Conservation (phyloP, 2,888 invertebrate genomes). For the Camponotus fellah region DNA sequence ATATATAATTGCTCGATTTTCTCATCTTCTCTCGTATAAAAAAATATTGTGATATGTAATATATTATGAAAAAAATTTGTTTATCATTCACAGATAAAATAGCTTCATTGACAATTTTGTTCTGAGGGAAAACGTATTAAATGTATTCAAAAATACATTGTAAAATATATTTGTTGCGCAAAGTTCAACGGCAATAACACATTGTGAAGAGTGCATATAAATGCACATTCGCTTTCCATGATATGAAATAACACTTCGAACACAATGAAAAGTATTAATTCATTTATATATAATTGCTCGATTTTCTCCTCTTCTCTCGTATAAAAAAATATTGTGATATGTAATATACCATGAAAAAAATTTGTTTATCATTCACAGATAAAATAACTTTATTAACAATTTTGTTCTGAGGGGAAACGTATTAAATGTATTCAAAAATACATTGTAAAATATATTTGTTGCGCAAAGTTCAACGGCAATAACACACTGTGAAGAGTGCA, state of each 20-base stretch:
- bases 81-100: not conserved
- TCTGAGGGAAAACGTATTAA: not conserved
- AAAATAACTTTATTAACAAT: not conserved
- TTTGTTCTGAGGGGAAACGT: not conserved
- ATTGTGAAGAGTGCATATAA: not conserved
- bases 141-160: not conserved
- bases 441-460: not conserved
- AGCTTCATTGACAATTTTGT: not conserved
- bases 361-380: not conserved
- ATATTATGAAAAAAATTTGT: slow-evolving; percentile 1
- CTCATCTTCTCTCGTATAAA: not conserved
- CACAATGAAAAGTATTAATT: slow-evolving; percentile 6
- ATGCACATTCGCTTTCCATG: not conserved
- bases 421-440: not conserved
- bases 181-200: no score
- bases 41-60: not conserved
- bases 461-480: not conserved
- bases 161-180: no score
- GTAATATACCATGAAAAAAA: not conserved
- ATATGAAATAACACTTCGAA: not conserved
- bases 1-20: not conserved
- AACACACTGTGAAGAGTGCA: slow-evolving; percentile 9
- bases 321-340: not conserved
- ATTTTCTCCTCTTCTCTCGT: not conserved
- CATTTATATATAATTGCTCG: not conserved